Conservation (phyloP, 2,113 vertebrate species). For the Cricetomys ansorgei region DNA sequence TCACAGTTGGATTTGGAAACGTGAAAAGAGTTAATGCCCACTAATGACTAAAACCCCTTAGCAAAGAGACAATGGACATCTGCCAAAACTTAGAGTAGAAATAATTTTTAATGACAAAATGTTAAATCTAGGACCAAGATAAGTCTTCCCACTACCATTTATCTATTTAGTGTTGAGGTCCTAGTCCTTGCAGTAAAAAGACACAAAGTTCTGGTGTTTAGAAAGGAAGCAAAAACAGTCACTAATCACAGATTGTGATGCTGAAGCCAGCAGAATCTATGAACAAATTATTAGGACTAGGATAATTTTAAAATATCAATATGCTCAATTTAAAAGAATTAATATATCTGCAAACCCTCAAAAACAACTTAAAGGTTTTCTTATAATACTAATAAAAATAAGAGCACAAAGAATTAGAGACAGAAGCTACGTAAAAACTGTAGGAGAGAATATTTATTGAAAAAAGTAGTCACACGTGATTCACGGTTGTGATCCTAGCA, state of each 20-base stretch:
- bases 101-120: background rate
- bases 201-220: background rate
- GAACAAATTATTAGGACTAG: background rate
- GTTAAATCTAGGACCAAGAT: background rate
- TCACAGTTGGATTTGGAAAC: rapidly evolving
- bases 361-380: background rate
- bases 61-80: background rate
- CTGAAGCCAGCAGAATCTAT: background rate
- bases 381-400: background rate
- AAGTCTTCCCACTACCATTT: background rate
- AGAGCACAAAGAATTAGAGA: background rate
- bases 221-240: background rate
- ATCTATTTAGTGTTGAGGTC: background rate
- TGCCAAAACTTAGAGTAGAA: background rate
- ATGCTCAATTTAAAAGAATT: background rate
- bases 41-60: background rate
- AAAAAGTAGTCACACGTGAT: background rate
- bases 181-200: background rate
- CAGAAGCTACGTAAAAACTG: background rate
- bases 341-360: background rate
- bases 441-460: background rate
- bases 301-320: background rate
- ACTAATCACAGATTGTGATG: background rate
- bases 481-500: background rate
- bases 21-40: background rate